Conservation (phyloP, 2,797 vertebrate species). For the Pangasius mekongensis region DNA sequence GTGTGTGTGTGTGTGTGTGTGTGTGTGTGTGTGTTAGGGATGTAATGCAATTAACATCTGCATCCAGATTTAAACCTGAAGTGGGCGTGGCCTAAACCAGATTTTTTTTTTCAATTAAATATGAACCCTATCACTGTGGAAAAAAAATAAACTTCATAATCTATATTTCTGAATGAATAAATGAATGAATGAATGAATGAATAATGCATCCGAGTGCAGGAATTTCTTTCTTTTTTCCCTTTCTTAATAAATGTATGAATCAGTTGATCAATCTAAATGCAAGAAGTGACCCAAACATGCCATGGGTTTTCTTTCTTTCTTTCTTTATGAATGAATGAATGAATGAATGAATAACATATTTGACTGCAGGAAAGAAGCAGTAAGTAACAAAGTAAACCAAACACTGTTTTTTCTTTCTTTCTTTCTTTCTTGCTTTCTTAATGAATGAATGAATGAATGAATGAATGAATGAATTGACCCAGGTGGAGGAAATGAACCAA, state of each 20-base stretch:
- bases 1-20: slow-evolving; percentile 12
- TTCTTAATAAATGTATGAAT: not conserved
- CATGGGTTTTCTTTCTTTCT: not conserved
- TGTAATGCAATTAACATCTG: not conserved
- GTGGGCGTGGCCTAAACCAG: not conserved
- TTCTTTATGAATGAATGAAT: not conserved
- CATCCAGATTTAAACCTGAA: too few relatives aligned
- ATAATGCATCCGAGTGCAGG: not conserved
- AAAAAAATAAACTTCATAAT: too few relatives aligned
- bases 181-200: not conserved
- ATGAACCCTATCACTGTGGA: not conserved
- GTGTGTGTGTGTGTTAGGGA: not conserved
- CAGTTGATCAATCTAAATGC: too few relatives aligned
- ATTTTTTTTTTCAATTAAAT: not conserved
- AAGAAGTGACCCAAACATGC: not conserved
- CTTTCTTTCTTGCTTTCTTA: not conserved
- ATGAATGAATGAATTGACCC: not conserved
- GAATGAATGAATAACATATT: not conserved
- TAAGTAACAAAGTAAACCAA: too few relatives aligned
- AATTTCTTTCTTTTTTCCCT: not conserved
- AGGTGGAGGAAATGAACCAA: not conserved
- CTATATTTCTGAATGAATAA: not conserved
- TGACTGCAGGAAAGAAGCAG: too few relatives aligned
- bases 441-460: not conserved
- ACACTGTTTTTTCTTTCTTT: not conserved